Evolutionary conservation across 2,797 vertebrate species (phyloP), one percentile per base, ranked within the genome.

Genomic region (Molossus molossus): DNA sequence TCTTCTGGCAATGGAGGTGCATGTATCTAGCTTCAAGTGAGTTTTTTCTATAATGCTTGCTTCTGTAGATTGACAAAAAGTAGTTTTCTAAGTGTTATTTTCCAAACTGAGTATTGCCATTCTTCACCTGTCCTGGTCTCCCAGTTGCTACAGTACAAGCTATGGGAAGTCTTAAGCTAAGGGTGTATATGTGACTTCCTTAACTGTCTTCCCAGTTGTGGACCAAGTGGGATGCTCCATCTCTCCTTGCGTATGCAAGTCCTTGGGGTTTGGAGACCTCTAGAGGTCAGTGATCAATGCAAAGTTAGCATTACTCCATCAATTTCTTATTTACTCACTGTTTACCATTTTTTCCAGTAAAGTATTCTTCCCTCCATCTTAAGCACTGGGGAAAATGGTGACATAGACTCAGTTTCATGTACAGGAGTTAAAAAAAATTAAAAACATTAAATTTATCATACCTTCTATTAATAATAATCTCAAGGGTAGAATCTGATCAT

Each of bases 31-130:
- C 27, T 89, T 90, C 57, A 87, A 95, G 70, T 23, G 25, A 57
- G 0, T 57, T 64, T 84, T 84, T 94, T 75, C 50, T 57, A 65
- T 48, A n/a, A 1, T 67, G n/a, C 27, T 95, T 85, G 69, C 65
- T 92, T 94, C 45, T 97, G 76, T 93, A 37, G 72, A 76, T 37
- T 81, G 20, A 72, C 21, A 89, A 62, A 91, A 89, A n/a, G 0
- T 55, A 76, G 65, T 94, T 96, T 84, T 72, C 5, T 37, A 50
- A 93, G 45, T 80, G 10, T 80, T 29, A 79, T 55, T 82, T 95
- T 90, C 17, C 4, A 29, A 45, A 27, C 11, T 72, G 37, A 80
- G 20, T 4, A 87, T 18, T 80, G 14, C 20, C 50, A 20, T 72
- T 72, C 20, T 18, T 27, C 5, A n/a, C 33, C 9, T 82, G 55